A percentile compares a stretch with the other conserved stretches of the same genome.
Conservation (phyloP, 2,797 vertebrate genomes). For the Paguma larvata region DNA sequence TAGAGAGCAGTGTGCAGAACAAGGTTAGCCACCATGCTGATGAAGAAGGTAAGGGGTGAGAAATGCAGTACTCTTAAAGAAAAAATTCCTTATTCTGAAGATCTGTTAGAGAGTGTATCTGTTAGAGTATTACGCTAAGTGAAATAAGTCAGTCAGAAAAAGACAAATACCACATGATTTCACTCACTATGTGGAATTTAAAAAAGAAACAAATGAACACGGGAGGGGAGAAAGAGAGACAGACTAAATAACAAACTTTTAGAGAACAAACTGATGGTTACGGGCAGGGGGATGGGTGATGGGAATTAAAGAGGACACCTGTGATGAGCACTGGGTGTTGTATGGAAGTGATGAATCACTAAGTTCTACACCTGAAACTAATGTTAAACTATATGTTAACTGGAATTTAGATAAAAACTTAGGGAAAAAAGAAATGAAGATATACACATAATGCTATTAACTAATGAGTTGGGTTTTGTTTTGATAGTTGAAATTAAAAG, state of each 20-base stretch:
- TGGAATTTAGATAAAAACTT: neutral
- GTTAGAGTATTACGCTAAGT: neutral
- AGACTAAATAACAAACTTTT: neutral
- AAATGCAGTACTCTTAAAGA: neutral
- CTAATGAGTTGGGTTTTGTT: neutral
- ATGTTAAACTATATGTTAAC: neutral
- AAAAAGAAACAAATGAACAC: neutral
- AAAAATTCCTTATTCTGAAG: neutral
- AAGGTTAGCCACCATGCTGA: neutral
- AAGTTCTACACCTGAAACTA: neutral
- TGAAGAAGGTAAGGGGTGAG: neutral
- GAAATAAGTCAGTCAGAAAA: neutral
- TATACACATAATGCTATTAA: neutral
- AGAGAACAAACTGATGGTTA: neutral
- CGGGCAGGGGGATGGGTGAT: neutral
- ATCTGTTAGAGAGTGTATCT: neutral
- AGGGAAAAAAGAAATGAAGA: neutral
- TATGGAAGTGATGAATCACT: neutral
- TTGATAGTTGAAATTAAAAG: neutral
- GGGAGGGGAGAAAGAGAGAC: neutral
- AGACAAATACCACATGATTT: neutral
- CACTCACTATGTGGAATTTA: neutral
- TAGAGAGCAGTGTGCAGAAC: accelerated
- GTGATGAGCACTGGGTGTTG: neutral
- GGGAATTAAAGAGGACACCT: neutral